Evolutionary conservation across 2,113 vertebrate genomes (phyloP), one percentile per base, ranked within the genome.

Genomic region (Neodontobutis hainanensis): DNA sequence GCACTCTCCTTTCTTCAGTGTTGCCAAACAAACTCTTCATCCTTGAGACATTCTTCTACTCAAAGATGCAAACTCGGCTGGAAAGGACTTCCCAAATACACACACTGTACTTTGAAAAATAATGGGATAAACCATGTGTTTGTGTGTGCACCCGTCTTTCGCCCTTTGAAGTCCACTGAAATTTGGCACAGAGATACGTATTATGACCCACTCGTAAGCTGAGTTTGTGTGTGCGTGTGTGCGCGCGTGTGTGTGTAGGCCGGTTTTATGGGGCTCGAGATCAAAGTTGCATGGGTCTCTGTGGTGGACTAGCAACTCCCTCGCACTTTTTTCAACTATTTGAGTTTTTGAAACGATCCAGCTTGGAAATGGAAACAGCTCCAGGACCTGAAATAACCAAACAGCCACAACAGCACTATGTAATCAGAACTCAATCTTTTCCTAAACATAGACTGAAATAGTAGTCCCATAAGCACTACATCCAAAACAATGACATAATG

Each of bases 161-260:
- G 70, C 80, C 71, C 71, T 88, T 86, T 86, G 86, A 88, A 81
- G 84, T 88, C 60, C 61, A 40, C 69, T 76, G 77, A 78, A 78
- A 80, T 84, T 87, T 82, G 73, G 70, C 50, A 34, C 68, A 63
- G 52, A 75, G 59, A 77, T 59, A 59, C 52, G 77, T 68, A 70
- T 85, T 85, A 77, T 82, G 73, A 62, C 59, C 38, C 51, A 64
- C 55, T 50, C 52, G 50, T 61, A 40, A 27, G 38, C 34, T 46
- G 9, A 3, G 5, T 47, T 53, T 27, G 36, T 16, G 63, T 63
- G 35, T 63, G 58, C 45, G 52, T 32, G 70, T 68, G 42, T 40
- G 69, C 15, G 40, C 15, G 59, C 49, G 36, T 60, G 49, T 47
- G 53, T 16, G 65, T 69, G 42, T 35, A 38, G 75, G 72, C 65